These are phyloP conservation scores for Heteronetta atricapilla DNA, from an alignment of 2,113 vertebrate genomes.

Conservation along the genomic window DNA sequence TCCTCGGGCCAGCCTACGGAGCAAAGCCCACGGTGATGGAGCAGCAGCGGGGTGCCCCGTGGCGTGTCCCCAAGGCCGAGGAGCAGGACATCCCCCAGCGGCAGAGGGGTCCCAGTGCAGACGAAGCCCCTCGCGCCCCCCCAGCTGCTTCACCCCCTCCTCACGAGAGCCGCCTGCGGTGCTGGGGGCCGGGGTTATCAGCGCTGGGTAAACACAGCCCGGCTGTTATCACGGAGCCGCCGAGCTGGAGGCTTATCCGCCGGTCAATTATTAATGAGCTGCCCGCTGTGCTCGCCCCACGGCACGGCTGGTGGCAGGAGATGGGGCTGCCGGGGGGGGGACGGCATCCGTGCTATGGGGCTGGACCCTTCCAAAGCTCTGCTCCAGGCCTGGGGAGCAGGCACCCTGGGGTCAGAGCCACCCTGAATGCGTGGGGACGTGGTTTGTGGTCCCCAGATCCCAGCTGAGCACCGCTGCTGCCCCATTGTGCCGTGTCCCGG, in stretches of 20 bases:
- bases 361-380: background rate
- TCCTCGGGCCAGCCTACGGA: accelerated
- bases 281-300: accelerated
- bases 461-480: no score
- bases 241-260: background rate
- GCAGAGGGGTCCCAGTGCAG: accelerated
- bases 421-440: no score
- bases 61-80: accelerated
- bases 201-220: background rate
- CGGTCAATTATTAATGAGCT: background rate
- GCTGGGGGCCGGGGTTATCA: background rate
- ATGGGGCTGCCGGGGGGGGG: background rate
- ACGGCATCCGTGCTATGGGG: background rate
- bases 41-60: background rate
- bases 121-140: accelerated
- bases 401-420: no score
- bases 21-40: background rate
- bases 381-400: background rate
- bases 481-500: no score
- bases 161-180: background rate
- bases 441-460: no score
- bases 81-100: background rate
- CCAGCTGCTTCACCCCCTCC: no score
- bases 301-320: background rate
- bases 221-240: background rate